A percentile compares a stretch with the other conserved stretches of the same genome.
phyloP scores from a whole-genome alignment of 92 coral and sea anemone genomes.

The Siderastrea siderea region DNA sequence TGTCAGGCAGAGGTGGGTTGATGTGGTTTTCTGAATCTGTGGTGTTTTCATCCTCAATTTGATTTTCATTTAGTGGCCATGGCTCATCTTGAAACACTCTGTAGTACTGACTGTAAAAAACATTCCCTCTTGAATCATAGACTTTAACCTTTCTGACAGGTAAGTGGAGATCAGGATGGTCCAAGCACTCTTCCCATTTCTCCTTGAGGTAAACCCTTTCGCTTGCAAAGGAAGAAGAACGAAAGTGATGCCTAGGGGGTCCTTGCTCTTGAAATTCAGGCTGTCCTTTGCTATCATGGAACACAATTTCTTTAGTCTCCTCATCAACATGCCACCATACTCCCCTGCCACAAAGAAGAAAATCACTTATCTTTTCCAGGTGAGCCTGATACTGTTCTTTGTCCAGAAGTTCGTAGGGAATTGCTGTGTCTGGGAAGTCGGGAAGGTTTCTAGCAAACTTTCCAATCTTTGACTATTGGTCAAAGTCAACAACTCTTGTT shows the following conservation, averaged over 20 bases:
- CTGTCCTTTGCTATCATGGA: slow-evolving; percentile 33
- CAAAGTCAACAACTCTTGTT: not conserved
- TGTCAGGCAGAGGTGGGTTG: too few species aligned
- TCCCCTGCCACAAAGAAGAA: slow-evolving; percentile 31
- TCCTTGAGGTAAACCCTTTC: too few species aligned
- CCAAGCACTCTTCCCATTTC: slow-evolving; percentile 14
- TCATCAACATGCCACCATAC: slow-evolving; percentile 41
- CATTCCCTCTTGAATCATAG: not conserved
- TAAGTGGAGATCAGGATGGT: not conserved
- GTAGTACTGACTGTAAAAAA: not conserved
- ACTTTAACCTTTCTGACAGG: slow-evolving; percentile 5
- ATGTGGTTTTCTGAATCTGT: too few species aligned
- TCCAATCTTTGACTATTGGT: slow-evolving; percentile 35
- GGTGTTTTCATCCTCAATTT: not conserved
- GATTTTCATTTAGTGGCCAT: not conserved
- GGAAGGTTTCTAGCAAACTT: slow-evolving; percentile 41
- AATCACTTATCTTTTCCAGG: slow-evolving; percentile 23
- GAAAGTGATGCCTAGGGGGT: not conserved
- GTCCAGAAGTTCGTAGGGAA: slow-evolving; percentile 17
- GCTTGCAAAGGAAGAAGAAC: too few species aligned
- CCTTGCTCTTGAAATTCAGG: slow-evolving; percentile 31
- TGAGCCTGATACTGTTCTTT: slow-evolving; percentile 42
- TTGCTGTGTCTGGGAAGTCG: slow-evolving; percentile 27
- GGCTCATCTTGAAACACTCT: slow-evolving; percentile 3
- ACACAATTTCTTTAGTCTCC: slow-evolving; percentile 6